Conservation (phyloP, 2,888 invertebrate genomes). For the Drosophila stalkeri region DNA sequence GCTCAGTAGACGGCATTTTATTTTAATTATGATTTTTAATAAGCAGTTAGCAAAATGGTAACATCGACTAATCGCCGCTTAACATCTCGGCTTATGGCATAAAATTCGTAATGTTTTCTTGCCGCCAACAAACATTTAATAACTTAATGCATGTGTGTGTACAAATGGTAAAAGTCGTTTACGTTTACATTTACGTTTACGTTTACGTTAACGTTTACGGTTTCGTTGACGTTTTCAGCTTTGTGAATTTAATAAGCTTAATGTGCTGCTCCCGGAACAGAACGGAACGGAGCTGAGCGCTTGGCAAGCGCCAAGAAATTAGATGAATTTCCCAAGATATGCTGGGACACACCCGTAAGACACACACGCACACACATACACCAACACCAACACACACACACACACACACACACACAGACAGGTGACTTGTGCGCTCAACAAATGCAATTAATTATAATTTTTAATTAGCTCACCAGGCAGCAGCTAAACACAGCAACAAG, state of each 20-base stretch:
- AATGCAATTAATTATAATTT: slow-evolving; percentile 81
- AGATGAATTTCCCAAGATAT: slow-evolving; percentile 80
- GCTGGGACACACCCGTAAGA: slow-evolving; percentile 72
- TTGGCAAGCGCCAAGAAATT: slow-evolving; percentile 64
- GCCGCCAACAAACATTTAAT: slow-evolving; percentile 62
- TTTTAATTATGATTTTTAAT: slow-evolving; percentile 75
- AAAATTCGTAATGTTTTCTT: slow-evolving; percentile 35
- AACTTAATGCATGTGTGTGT: slow-evolving; percentile 75
- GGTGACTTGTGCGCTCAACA: slow-evolving; percentile 69
- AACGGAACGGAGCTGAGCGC: slow-evolving; percentile 16
- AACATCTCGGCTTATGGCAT: slow-evolving; percentile 64
- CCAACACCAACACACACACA: slow-evolving; percentile 20
- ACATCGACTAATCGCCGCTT: slow-evolving; percentile 69
- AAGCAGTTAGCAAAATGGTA: slow-evolving; percentile 63
- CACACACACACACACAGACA: slow-evolving; percentile 21
- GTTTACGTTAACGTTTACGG: slow-evolving; percentile 23
- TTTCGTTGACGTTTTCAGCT: slow-evolving; percentile 32
- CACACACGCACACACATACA: slow-evolving; percentile 46
- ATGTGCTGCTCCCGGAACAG: slow-evolving; percentile 62
- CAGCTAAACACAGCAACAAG: slow-evolving; percentile 25
- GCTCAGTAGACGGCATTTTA: slow-evolving; percentile 26
- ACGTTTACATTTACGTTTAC: slow-evolving; percentile 26
- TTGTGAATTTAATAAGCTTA: slow-evolving; percentile 79
- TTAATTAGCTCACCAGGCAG: slow-evolving; percentile 71
- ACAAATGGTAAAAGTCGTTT: slow-evolving; percentile 56